Evolutionary conservation across 2,888 invertebrate species (phyloP).

Genomic region (Drosophila suboccidentalis): DNA sequence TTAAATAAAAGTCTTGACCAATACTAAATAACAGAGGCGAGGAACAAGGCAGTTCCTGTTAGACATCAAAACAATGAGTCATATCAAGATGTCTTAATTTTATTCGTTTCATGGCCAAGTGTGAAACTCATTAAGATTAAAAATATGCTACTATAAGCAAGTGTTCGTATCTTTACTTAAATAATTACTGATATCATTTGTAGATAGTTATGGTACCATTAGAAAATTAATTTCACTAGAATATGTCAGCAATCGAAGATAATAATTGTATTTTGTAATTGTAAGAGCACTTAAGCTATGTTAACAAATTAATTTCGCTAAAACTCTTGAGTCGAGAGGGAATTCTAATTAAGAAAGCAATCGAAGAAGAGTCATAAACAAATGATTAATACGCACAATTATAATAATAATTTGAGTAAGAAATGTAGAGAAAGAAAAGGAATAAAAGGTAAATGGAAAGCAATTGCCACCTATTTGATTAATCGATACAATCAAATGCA

Average conservation of each 20-base stretch:
- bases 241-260: not conserved
- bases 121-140: not conserved
- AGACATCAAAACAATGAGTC: too few species aligned
- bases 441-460: conserved; percentile 25
- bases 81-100: too few species aligned
- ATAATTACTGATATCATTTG: conserved; percentile 3
- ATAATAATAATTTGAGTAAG: conserved; percentile 10
- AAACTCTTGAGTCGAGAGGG: not conserved
- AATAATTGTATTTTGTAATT: conserved; percentile 1
- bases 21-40: too few species aligned
- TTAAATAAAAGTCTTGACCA: too few species aligned
- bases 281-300: not conserved
- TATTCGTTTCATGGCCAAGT: too few species aligned
- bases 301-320: conserved; percentile 10
- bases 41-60: too few species aligned
- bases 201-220: not conserved
- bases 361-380: conserved; percentile 10
- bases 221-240: conserved; percentile 3
- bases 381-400: conserved; percentile 16
- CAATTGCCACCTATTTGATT: conserved; percentile 53
- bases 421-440: not conserved
- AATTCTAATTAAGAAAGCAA: not conserved
- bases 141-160: not conserved
- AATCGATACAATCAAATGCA: conserved; percentile 58
- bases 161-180: not conserved